These are phyloP conservation scores for Scomberomorus guttatus DNA, from an alignment of 2,797 vertebrate species.

Conservation along the genomic window DNA sequence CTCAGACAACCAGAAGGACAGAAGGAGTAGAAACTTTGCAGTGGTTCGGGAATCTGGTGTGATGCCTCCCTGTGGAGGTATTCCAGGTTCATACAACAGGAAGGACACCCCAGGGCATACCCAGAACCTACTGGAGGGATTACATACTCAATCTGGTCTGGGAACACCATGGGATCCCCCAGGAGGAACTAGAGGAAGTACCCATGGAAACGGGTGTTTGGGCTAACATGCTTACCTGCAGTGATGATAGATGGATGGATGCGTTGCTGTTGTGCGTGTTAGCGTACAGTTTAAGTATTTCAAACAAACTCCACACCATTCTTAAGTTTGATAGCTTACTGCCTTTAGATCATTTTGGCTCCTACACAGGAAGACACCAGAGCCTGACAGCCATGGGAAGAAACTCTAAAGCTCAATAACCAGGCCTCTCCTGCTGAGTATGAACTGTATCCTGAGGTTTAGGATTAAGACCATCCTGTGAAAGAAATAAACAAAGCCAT, in stretches of 20 bases:
- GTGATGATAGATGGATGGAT: neutral
- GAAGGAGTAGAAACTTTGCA: neutral
- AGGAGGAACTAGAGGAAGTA: neutral
- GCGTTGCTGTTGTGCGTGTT: neutral
- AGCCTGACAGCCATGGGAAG: conserved; percentile 14
- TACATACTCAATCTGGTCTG: neutral
- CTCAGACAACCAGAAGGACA: neutral
- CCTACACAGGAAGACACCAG: conserved; percentile 4
- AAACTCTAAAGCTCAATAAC: neutral
- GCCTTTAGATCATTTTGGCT: neutral
- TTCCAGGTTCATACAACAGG: neutral
- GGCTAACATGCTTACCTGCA: neutral
- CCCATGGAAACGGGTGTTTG: neutral
- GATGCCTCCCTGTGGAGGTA: conserved; percentile 5
- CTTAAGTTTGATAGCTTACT: neutral
- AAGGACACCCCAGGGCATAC: neutral
- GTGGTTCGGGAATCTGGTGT: neutral
- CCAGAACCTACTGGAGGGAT: neutral
- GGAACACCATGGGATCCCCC: neutral
- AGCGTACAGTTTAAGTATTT: no score
- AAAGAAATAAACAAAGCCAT: conserved; percentile 49
- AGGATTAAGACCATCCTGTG: conserved; percentile 51
- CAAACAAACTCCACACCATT: neutral
- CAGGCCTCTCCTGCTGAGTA: neutral
- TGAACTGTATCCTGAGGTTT: conserved; percentile 22